Base-by-base conservation (phyloP, 2,113 vertebrate genomes). In the Clarias batrachus region DNA sequence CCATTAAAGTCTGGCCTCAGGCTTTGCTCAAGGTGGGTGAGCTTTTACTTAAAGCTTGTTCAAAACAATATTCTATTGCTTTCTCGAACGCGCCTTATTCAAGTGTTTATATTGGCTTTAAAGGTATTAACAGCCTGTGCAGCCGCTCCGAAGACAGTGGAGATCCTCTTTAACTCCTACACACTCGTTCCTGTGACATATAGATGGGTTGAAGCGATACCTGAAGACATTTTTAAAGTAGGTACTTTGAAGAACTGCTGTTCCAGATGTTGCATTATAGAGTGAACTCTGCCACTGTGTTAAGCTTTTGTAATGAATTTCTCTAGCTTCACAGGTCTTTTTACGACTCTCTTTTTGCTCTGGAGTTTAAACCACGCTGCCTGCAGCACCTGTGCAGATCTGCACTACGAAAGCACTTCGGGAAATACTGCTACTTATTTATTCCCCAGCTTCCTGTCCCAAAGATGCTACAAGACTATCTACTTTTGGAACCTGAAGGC, bases 81-180 rank as follows among this genome's bases (percentile, higher is more conserved):
- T 25, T 19, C 4, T 76, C 3, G 7, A 25, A 25, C 7, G 27
- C 71, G 5, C 48, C 65, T 37, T 25, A 13, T 37, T 80, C 60
- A 19, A 81, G 52, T 23, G 27, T 83, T 63, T 25, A 37, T 59
- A 16, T 74, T 10, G 5, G 21, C 19, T 62, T 17, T 77, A 33
- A 76, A 95, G 95, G 94, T 95, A 86, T 90, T 96, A 90, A 91
- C 88, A 86, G 89, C 91, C 80, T 96, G 96, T 0, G 90, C 92
- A 0, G 80, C 78, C 0, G 56, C 91, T 70, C 95, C 95, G 0
- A 90, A 91, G 7, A 90, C 95, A 62, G 86, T 95, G 0, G 93
- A 96, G 81, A 90, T 95, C 5, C 92, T 96, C 27, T 92, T 94
- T 89, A 96, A 95, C 30, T 95, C 95, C 88, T 96, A 93, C 84